phyloP scores from a whole-genome alignment of 2,113 vertebrate species.

The Penelope pileata region DNA sequence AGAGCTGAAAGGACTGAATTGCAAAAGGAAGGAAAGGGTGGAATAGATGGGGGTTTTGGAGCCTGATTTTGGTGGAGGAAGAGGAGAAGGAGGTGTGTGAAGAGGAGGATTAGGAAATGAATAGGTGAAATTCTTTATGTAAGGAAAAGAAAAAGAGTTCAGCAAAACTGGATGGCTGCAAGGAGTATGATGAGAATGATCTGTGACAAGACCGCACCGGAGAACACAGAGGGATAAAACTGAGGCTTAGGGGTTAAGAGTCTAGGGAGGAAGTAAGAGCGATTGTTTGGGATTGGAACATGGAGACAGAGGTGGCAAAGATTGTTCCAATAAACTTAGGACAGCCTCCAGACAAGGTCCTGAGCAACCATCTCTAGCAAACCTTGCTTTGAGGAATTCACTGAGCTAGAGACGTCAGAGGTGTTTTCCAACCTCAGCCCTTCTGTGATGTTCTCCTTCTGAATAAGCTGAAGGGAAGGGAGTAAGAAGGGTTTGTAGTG shows the following conservation, averaged over 20 bases:
- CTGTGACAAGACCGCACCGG: not conserved
- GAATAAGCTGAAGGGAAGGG: not conserved
- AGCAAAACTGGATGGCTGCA: not conserved
- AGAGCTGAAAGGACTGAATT: not conserved
- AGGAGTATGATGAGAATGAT: not conserved
- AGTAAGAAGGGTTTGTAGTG: not conserved
- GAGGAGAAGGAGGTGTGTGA: not conserved
- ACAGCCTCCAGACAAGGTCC: not conserved
- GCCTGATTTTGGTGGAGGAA: not conserved
- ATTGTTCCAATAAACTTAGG: fast-evolving
- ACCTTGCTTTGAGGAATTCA: not conserved
- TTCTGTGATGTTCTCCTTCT: not conserved
- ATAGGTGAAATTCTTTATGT: not conserved
- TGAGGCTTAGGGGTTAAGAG: not conserved
- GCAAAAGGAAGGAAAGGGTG: not conserved
- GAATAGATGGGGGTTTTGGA: not conserved
- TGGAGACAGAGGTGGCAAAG: not conserved
- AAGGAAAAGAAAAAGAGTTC: not conserved
- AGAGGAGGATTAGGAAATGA: not conserved
- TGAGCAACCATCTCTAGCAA: not conserved
- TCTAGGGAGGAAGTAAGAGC: not conserved
- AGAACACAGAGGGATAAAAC: not conserved
- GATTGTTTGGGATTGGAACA: not conserved
- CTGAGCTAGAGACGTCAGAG: not conserved
- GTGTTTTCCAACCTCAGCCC: not conserved